A percentile compares a stretch with the other conserved stretches of the same genome.
Conservation (phyloP, 2,797 vertebrate species). For the Austrolebias charrua region DNA sequence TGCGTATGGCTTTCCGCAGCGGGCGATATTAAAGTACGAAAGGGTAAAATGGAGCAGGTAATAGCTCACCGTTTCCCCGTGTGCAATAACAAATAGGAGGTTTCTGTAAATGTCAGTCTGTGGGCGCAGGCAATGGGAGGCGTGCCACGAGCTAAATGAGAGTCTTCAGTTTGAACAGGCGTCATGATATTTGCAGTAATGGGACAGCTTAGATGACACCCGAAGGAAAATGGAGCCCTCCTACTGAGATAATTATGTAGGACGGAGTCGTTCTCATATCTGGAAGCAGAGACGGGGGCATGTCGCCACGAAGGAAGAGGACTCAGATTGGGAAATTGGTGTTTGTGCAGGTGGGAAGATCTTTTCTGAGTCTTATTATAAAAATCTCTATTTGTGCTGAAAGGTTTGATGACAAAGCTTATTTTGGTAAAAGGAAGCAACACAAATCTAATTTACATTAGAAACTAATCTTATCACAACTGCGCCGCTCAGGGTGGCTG, state of each 20-base stretch:
- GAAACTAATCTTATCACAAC: too few species aligned
- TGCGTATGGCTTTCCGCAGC: too few species aligned
- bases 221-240: slow-evolving; percentile 32
- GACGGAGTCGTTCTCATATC: slow-evolving; percentile 34
- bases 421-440: too few species aligned
- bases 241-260: slow-evolving; percentile 37
- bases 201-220: slow-evolving; percentile 38
- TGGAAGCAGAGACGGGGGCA: background rate
- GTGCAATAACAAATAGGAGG: slow-evolving; percentile 47
- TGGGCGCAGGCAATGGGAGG: slow-evolving; percentile 40
- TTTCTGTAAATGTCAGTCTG: slow-evolving; percentile 58
- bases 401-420: too few species aligned
- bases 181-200: slow-evolving; percentile 36
- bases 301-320: too few species aligned
- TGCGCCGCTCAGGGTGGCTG: too few species aligned
- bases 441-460: too few species aligned
- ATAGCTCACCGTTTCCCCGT: slow-evolving; percentile 41
- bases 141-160: slow-evolving; percentile 44
- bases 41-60: slow-evolving; percentile 29
- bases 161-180: slow-evolving; percentile 38
- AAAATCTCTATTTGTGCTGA: too few species aligned
- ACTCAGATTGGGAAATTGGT: too few species aligned
- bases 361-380: too few species aligned
- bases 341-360: too few species aligned
- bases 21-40: background rate